phyloP scores from a whole-genome alignment of 2,797 vertebrate genomes.

The Lagodon rhomboides region DNA sequence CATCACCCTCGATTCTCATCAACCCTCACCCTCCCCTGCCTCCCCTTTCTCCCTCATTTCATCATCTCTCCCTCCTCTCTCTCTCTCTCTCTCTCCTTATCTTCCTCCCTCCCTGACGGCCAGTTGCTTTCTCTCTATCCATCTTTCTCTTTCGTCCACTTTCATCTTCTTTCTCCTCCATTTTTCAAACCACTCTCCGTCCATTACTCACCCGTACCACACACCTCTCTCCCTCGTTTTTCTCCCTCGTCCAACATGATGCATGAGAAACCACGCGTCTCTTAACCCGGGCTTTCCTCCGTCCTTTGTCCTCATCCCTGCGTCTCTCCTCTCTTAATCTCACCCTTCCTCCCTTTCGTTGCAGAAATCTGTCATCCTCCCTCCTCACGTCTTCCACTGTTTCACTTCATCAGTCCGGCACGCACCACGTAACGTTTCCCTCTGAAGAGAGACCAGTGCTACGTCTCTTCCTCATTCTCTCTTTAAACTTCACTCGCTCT shows the following conservation, averaged over 20 bases:
- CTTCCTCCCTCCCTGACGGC: constrained; percentile 9
- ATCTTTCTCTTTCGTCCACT: constrained; percentile 31
- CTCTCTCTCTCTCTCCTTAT: constrained; percentile 7
- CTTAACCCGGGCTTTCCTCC: background rate
- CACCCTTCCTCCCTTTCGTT: constrained; percentile 3
- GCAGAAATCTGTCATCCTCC: constrained; percentile 31
- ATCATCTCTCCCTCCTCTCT: constrained; percentile 50
- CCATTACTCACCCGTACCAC: constrained; percentile 27
- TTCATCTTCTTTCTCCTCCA: constrained; percentile 32
- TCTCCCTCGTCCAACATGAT: constrained; percentile 22
- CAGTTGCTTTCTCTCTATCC: constrained; percentile 28
- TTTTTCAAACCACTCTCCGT: constrained; percentile 24
- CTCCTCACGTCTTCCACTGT: background rate
- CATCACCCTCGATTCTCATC: constrained; percentile 60
- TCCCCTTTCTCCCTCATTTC: constrained; percentile 41
- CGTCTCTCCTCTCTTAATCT: constrained; percentile 25
- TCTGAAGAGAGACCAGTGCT: background rate
- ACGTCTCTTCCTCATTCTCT: background rate
- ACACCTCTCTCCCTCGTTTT: background rate
- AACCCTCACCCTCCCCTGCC: constrained; percentile 33
- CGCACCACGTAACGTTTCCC: background rate
- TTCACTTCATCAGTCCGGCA: constrained; percentile 24
- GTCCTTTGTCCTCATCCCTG: constrained; percentile 7
- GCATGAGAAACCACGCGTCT: constrained; percentile 3
- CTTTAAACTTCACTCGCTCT: constrained; percentile 7